These are phyloP conservation scores for Lycocorax pyrrhopterus DNA, from an alignment of 2,113 vertebrate genomes.

Conservation along the genomic window DNA sequence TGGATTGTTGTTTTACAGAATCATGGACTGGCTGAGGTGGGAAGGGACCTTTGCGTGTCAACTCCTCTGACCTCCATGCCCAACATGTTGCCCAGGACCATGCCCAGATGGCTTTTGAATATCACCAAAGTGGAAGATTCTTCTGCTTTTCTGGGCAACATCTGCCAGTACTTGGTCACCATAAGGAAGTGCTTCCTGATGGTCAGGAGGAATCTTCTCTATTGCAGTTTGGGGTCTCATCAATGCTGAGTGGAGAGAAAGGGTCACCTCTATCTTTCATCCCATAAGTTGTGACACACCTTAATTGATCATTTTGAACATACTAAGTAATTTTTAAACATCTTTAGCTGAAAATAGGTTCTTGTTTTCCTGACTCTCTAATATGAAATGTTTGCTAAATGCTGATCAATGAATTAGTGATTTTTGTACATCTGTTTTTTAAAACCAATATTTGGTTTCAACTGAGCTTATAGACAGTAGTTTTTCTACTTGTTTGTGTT, in stretches of 20 bases:
- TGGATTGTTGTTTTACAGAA: not conserved
- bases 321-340: not conserved
- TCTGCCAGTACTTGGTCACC: accelerated
- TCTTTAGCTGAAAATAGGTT: not conserved
- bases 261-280: not conserved
- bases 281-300: not conserved
- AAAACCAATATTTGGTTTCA: not conserved
- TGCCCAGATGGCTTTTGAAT: not conserved
- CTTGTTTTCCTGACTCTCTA: not conserved
- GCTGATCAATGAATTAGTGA: not conserved
- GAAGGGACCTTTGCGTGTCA: not conserved
- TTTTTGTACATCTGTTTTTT: not conserved
- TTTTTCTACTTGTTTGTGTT: not conserved
- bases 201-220: not conserved
- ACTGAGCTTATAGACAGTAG: not conserved
- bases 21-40: not conserved
- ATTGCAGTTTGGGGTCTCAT: not conserved
- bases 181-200: not conserved
- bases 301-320: not conserved
- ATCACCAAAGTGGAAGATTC: not conserved
- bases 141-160: not conserved
- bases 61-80: not conserved
- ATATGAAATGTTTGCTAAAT: not conserved
- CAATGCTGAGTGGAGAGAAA: not conserved
- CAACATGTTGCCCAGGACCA: not conserved